Base-by-base conservation (phyloP, 2,113 vertebrate species). In the Scomber japonicus region DNA sequence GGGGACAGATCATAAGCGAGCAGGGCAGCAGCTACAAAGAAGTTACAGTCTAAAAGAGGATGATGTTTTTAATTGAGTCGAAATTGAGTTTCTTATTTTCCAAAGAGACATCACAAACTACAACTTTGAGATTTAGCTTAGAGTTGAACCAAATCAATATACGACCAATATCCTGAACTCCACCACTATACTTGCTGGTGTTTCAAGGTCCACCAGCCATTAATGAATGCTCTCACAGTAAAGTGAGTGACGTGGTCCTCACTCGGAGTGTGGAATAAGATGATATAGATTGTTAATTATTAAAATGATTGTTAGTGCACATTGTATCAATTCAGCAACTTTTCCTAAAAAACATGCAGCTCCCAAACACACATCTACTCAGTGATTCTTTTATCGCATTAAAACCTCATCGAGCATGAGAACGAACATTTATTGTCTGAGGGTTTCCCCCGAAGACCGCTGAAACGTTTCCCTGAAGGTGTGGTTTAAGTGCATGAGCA, bases 401-500 rank as follows among this genome's bases (percentile, higher is more conserved):
- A 50, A 56, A 49, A 60, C 50, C 24, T 75, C 60, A 53, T 3
- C 5, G 46, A 68, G 31, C 48, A 62, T 5, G 27, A n/a, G 56
- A 76, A 78, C 24, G 13, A 78, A 21, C n/a, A 31, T 27, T 75
- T 51, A 61, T 9, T 54, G 65, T 75, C 24, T 30, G 44, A 50
- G 6, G 21, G 35, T 27, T 73, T 24, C 70, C 40, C 72, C 66
- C 53, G 15, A 1, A 74, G 45, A 59, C 35, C 5, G 15, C 59
- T 11, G n/a, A 74, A 67, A 68, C 71, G 12, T 80, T 62, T 81
- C 54, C 66, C 30, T 51, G 10, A 50, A 31, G 14, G 48, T 46
- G 24, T 21, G 24, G 14, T 65, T 54, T 59, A 82, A 85, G 75
- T 31, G 59, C 14, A 73, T 51, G 21, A 3, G 35, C 86, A 53